phyloP scores from a whole-genome alignment of 2,888 invertebrate species.

The Noctua comes region DNA sequence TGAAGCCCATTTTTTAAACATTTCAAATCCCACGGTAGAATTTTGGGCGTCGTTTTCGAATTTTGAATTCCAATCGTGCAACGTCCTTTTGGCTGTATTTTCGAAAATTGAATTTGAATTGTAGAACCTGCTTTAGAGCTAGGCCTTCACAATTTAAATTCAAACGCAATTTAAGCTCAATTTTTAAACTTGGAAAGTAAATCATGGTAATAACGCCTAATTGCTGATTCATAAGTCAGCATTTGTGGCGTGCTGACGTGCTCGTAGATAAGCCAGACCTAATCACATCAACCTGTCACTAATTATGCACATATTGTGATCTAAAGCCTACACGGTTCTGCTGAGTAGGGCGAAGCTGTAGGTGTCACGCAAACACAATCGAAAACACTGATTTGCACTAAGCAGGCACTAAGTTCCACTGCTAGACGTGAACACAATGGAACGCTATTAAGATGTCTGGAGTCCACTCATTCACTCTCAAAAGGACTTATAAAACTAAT shows the following conservation, averaged over 20 bases:
- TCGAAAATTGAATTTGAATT: constrained; percentile 15
- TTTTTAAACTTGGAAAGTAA: background rate
- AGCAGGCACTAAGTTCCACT: constrained; percentile 4
- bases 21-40: background rate
- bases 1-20: background rate
- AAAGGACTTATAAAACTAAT: background rate
- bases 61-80: constrained; percentile 10
- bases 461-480: background rate
- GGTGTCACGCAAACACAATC: constrained; percentile 9
- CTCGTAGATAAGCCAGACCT: constrained; percentile 39
- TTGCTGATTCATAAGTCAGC: constrained; percentile 39
- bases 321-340: constrained; percentile 47
- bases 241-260: constrained; percentile 5
- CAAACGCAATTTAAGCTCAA: background rate
- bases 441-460: background rate
- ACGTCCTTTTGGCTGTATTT: background rate
- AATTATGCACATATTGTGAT: constrained; percentile 57
- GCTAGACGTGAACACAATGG: background rate
- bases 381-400: constrained; percentile 26
- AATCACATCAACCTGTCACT: constrained; percentile 51
- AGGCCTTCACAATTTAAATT: constrained; percentile 18
- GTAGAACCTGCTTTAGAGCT: background rate
- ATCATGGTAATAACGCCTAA: constrained; percentile 1
- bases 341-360: constrained; percentile 20
- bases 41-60: background rate